phyloP scores from a whole-genome alignment of 2,888 invertebrate species.

The Dryobota labecula region DNA sequence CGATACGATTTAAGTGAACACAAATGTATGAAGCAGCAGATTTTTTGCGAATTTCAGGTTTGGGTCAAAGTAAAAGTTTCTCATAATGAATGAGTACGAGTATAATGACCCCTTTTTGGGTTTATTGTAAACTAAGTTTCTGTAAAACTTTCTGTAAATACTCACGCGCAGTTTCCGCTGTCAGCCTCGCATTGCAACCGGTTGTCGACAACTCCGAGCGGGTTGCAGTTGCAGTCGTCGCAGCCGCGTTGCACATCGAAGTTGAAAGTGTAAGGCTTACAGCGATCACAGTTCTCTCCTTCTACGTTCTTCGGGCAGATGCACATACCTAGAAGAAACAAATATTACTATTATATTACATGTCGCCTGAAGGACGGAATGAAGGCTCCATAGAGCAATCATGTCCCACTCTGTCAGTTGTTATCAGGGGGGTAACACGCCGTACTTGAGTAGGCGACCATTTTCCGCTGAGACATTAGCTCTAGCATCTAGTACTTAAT shows the following conservation, averaged over 20 bases:
- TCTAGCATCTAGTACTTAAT: too few species aligned
- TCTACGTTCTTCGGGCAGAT: constrained; percentile 97
- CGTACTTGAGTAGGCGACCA: too few species aligned
- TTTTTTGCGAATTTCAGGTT: not conserved
- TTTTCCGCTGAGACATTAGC: too few species aligned
- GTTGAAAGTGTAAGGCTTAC: constrained; percentile 96
- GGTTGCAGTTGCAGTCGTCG: constrained; percentile 97
- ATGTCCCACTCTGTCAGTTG: not conserved
- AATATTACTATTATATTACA: not conserved
- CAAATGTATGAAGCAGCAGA: not conserved
- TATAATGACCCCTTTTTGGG: not conserved
- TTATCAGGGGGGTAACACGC: too few species aligned
- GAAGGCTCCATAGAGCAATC: not conserved
- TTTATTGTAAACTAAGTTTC: not conserved
- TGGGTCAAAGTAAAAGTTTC: not conserved
- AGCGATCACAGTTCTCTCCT: constrained; percentile 97
- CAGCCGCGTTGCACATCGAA: constrained; percentile 98
- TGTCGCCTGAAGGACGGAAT: not conserved
- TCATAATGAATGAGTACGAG: not conserved
- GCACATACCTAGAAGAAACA: constrained; percentile 92
- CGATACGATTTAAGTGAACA: not conserved
- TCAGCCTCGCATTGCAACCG: constrained; percentile 96
- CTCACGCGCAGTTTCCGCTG: constrained; percentile 96
- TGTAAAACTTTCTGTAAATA: not conserved
- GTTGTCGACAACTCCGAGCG: constrained; percentile 94